Conservation (phyloP, 2,888 invertebrate genomes). For the Heteromyza rotundicornis region DNA sequence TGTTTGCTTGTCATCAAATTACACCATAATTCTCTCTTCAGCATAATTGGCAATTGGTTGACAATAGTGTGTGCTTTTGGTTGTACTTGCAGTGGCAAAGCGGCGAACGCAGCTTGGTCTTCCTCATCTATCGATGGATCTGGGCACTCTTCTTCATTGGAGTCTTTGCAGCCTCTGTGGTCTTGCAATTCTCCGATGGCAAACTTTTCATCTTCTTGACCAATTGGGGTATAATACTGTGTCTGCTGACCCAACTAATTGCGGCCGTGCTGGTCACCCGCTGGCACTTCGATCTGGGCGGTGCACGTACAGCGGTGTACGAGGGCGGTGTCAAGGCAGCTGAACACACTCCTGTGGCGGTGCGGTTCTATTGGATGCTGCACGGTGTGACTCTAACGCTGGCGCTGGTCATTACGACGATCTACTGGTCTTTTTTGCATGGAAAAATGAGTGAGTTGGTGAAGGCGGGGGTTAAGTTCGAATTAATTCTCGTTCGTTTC, state of each 20-base stretch:
- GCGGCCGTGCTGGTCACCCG: constrained; percentile 55
- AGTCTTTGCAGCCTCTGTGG: constrained; percentile 47
- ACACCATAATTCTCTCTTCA: too few relatives aligned
- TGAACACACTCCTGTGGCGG: constrained; percentile 47
- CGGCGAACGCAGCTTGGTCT: constrained; percentile 48
- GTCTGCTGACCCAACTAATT: constrained; percentile 50
- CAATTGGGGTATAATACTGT: constrained; percentile 59
- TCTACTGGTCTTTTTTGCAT: constrained; percentile 71
- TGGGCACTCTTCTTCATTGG: constrained; percentile 52
- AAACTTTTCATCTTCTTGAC: constrained; percentile 61
- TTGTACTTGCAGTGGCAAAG: constrained; percentile 55
- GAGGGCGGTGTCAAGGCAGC: constrained; percentile 29
- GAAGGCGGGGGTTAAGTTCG: neutral
- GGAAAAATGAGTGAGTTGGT: constrained; percentile 53
- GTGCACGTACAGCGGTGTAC: constrained; percentile 38
- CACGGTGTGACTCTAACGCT: constrained; percentile 70
- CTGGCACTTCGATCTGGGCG: constrained; percentile 55
- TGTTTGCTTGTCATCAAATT: too few relatives aligned
- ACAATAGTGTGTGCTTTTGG: too few relatives aligned
- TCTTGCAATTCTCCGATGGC: constrained; percentile 46
- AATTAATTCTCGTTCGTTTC: constrained; percentile 16
- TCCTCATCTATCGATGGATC: constrained; percentile 57
- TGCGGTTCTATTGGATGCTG: constrained; percentile 72
- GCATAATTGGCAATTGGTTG: too few relatives aligned
- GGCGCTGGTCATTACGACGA: constrained; percentile 75